phyloP scores from a whole-genome alignment of 2,888 invertebrate genomes.

The Cryptocephalus primarius region DNA sequence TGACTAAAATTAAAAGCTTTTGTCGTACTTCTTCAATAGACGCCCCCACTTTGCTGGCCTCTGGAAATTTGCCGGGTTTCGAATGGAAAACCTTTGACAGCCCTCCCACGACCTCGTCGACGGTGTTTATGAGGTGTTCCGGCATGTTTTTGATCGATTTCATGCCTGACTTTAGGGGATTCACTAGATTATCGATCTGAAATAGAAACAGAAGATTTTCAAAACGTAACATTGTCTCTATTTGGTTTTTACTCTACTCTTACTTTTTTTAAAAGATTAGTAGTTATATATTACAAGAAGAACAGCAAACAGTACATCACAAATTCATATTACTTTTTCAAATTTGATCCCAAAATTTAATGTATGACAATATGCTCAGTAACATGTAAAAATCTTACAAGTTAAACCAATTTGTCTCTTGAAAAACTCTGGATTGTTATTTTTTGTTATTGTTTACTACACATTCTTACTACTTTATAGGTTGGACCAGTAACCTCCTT shows the following conservation, averaged over 20 bases:
- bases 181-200: slow-evolving; percentile 37
- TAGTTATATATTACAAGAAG: too few relatives aligned
- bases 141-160: slow-evolving; percentile 81
- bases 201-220: slow-evolving; percentile 6
- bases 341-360: too few relatives aligned
- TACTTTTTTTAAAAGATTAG: too few relatives aligned
- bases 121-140: slow-evolving; percentile 74
- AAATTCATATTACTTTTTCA: too few relatives aligned
- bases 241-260: background rate
- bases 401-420: too few relatives aligned
- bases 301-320: too few relatives aligned
- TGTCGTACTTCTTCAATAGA: slow-evolving; percentile 44
- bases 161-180: slow-evolving; percentile 72
- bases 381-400: too few relatives aligned
- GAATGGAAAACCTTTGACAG: slow-evolving; percentile 65
- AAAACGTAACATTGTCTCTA: background rate
- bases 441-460: too few relatives aligned
- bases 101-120: slow-evolving; percentile 75
- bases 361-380: too few relatives aligned
- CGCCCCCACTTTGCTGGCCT: slow-evolving; percentile 38
- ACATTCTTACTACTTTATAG: too few relatives aligned
- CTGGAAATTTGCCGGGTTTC: slow-evolving; percentile 34
- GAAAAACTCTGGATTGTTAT: too few relatives aligned
- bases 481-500: too few relatives aligned
- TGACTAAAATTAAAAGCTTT: background rate